These are phyloP conservation scores for Sympetrum striolatum DNA, from an alignment of 2,888 invertebrate genomes.

Conservation along the genomic window DNA sequence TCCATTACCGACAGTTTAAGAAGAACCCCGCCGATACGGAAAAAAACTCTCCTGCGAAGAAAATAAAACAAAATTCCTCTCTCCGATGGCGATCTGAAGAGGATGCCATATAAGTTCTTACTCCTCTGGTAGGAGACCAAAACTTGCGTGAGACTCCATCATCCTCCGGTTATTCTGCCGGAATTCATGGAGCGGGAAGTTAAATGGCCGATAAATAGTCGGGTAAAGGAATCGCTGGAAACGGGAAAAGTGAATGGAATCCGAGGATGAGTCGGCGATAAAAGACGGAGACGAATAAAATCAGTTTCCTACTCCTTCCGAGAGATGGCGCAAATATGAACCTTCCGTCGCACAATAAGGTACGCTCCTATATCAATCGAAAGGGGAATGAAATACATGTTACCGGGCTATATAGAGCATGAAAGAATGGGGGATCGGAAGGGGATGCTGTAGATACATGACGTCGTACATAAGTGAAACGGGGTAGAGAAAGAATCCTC, in stretches of 20 bases:
- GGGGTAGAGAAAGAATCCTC: no score
- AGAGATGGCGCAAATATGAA: neutral
- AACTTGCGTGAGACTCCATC: neutral
- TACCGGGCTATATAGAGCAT: no score
- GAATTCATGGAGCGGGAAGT: conserved; percentile 2
- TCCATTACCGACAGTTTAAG: no score
- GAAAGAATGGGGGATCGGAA: no score
- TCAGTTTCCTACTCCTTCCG: neutral
- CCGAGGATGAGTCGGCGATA: neutral
- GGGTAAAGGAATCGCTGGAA: neutral
- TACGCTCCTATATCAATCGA: no score
- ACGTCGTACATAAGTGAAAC: no score
- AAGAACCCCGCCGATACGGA: neutral
- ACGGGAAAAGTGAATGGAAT: neutral
- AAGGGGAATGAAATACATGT: no score
- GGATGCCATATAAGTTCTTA: neutral
- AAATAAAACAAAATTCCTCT: neutral
- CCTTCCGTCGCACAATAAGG: neutral
- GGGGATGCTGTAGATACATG: no score
- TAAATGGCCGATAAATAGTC: conserved; percentile 20
- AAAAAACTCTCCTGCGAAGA: neutral
- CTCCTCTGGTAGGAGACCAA: neutral
- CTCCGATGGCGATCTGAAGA: conserved; percentile 6
- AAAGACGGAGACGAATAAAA: neutral
- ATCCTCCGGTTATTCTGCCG: neutral